Evolutionary conservation across 2,888 invertebrate species (phyloP).

Genomic region (Lycaena phlaeas): DNA sequence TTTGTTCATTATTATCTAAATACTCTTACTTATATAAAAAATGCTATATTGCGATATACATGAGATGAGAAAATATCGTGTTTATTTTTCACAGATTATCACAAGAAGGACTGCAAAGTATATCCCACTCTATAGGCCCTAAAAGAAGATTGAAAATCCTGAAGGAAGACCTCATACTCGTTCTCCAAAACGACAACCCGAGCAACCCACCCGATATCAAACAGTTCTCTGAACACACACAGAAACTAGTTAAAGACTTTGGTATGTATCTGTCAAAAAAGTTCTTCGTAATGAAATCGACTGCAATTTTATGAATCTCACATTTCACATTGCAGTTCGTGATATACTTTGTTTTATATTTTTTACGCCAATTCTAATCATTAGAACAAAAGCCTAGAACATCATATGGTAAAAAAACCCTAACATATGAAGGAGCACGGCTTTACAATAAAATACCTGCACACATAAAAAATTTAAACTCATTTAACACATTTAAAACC

Average conservation of each 20-base stretch:
- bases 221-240: constrained; percentile 77
- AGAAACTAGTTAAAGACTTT: constrained; percentile 77
- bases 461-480: no score
- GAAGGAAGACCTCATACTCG: constrained; percentile 82
- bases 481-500: no score
- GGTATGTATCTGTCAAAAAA: constrained; percentile 74
- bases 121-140: constrained; percentile 79
- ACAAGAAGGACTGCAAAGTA: constrained; percentile 89
- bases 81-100: constrained; percentile 77
- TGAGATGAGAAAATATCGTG: no score
- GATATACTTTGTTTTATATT: no score
- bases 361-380: no score
- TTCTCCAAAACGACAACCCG: constrained; percentile 86
- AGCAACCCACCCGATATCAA: constrained; percentile 83
- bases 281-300: no score
- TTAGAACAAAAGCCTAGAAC: no score
- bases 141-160: constrained; percentile 79
- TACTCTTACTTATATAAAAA: not conserved
- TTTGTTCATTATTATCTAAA: constrained; percentile 25
- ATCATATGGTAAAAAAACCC: no score
- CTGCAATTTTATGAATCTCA: no score
- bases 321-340: no score
- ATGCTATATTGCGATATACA: not conserved
- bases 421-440: no score
- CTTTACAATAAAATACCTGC: no score